Evolutionary conservation across 2,888 invertebrate species (phyloP).

Genomic region (Synergus gifuensis): DNA sequence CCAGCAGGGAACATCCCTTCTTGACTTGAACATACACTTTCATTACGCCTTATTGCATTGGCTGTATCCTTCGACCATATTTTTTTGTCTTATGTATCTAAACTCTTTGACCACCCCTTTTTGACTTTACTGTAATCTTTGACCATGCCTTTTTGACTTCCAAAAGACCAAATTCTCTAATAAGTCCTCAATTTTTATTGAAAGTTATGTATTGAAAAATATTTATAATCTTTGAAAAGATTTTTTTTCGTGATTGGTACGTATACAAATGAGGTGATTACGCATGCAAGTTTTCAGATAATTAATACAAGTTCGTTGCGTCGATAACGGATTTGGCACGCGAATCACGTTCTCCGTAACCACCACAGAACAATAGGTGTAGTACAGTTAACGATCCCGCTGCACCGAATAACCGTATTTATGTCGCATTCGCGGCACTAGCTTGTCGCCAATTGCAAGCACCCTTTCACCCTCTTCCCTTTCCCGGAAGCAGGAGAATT

Average conservation of each 20-base stretch:
- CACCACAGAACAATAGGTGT: conserved; percentile 42
- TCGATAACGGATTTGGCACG: conserved; percentile 51
- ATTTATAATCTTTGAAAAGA: neutral
- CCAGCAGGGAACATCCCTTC: too few species aligned
- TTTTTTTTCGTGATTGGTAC: neutral
- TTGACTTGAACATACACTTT: too few species aligned
- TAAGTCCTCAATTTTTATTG: too few species aligned
- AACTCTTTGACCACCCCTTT: too few species aligned
- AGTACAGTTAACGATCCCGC: conserved; percentile 46
- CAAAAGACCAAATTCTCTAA: too few species aligned
- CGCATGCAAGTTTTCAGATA: conserved; percentile 46
- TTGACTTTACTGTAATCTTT: too few species aligned
- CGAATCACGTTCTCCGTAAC: conserved; percentile 54
- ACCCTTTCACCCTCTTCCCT: neutral
- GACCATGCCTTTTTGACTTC: too few species aligned
- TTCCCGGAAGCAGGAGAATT: conserved; percentile 13
- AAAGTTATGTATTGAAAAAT: too few species aligned
- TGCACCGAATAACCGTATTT: conserved; percentile 43
- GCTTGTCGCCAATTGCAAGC: conserved; percentile 43
- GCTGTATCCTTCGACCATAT: too few species aligned
- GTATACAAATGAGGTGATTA: neutral
- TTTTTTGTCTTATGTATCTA: too few species aligned
- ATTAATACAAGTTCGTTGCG: conserved; percentile 60
- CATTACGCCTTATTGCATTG: too few species aligned
- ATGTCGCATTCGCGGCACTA: conserved; percentile 45